A percentile compares a stretch with the other conserved stretches of the same genome.
Conservation (phyloP, 2,797 vertebrate species). For the Schizopygopsis malacanthus region DNA sequence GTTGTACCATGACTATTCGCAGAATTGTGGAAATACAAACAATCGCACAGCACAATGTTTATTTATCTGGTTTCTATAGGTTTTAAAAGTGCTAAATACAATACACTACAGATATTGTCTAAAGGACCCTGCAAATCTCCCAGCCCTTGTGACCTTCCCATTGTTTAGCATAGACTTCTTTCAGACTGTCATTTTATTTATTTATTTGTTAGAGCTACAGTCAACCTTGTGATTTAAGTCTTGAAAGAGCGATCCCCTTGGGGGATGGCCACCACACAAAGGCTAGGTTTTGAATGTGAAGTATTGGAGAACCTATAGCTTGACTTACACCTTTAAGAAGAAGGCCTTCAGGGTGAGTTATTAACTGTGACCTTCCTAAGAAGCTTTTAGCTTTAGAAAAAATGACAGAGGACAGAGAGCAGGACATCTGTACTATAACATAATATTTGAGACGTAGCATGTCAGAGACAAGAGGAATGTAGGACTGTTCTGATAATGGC, state of each 20-base stretch:
- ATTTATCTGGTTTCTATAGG: conserved; percentile 24
- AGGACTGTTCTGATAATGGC: background rate
- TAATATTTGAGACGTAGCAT: background rate
- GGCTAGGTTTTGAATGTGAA: conserved; percentile 71
- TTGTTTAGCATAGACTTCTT: conserved; percentile 66
- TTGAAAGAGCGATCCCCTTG: conserved; percentile 58
- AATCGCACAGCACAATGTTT: conserved; percentile 16
- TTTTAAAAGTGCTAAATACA: conserved; percentile 44
- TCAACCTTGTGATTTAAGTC: conserved; percentile 74
- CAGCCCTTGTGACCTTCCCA: conserved; percentile 69
- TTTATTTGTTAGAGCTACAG: conserved; percentile 28
- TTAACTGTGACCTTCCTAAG: conserved; percentile 75
- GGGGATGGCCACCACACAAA: conserved; percentile 68
- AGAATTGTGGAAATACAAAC: conserved; percentile 1
- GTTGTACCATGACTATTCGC: background rate
- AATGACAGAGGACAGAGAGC: background rate
- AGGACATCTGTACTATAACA: conserved; percentile 4
- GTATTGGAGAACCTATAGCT: conserved; percentile 71
- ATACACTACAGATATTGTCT: conserved; percentile 64
- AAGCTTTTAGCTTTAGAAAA: conserved; percentile 50
- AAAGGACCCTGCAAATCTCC: conserved; percentile 68
- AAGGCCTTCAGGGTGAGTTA: conserved; percentile 59
- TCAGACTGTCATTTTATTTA: conserved; percentile 65
- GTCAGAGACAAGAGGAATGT: background rate
- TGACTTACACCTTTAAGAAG: conserved; percentile 66